Evolutionary conservation across 2,888 invertebrate species (phyloP).

Genomic region (Metacarcinus magister): DNA sequence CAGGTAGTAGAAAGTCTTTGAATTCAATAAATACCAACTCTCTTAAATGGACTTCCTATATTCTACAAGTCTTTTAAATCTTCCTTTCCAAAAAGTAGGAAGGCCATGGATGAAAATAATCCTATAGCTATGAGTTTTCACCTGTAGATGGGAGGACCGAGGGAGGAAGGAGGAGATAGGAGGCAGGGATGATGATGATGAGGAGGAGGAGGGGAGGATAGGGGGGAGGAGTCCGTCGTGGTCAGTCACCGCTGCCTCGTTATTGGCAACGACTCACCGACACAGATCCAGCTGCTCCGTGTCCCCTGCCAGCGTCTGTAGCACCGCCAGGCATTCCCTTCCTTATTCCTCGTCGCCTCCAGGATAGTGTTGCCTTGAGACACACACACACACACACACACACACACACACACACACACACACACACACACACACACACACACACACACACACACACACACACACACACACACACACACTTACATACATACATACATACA

Average conservation of each 20-base stretch:
- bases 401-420: not conserved
- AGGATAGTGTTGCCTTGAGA: not conserved
- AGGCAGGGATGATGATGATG: too few species aligned
- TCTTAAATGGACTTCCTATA: not conserved
- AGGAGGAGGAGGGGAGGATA: not conserved
- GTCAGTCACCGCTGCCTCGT: conserved; percentile 33
- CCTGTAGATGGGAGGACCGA: not conserved
- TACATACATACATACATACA: too few species aligned
- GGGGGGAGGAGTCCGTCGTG: not conserved
- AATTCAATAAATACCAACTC: not conserved
- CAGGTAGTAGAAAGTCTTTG: not conserved
- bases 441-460: not conserved
- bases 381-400: not conserved
- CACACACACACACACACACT: not conserved
- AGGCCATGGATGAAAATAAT: not conserved
- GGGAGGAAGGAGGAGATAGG: not conserved
- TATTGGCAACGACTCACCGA: conserved; percentile 27
- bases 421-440: not conserved
- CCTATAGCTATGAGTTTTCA: not conserved
- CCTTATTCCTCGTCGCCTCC: not conserved
- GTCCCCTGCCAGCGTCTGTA: not conserved
- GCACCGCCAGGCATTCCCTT: not conserved
- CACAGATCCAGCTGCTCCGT: not conserved
- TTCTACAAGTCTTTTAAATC: not conserved
- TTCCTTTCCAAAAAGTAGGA: not conserved